Evolutionary conservation across 2,113 vertebrate species (phyloP), one percentile per base, ranked within the genome.

Genomic region (Lophius piscatorius): DNA sequence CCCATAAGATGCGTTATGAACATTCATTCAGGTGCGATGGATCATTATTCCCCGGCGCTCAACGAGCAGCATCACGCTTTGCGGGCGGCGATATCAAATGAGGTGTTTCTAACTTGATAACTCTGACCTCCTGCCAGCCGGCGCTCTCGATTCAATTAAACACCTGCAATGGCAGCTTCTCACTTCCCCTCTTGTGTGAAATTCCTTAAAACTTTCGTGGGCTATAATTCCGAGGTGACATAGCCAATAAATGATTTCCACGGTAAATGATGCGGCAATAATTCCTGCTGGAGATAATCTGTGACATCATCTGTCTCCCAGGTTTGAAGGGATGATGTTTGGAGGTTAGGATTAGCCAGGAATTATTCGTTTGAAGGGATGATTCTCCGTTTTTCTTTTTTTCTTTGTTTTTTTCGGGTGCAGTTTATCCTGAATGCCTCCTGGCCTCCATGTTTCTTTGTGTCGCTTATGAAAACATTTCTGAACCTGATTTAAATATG

Each of bases 291-390:
- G 6, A 17, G 23, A n/a, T 49, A 14, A 51, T 54, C n/a, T 28
- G 34, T 51, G 39, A 34, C 36, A 39, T 46, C 36, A 62, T 18
- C 3, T 34, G 18, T 24, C 33, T 24, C 31, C 21, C 11, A 42
- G 9, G 34, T n/a, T n/a, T n/a, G n/a, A n/a, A n/a, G n/a, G n/a
- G n/a, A n/a, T n/a, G n/a, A 39, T 5, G 1, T 33, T 50, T 31
- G 36, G 1, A 57, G 51, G 35, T 20, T 21, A 29, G 21, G 31
- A 63, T 51, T 5, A 6, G 11, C 2, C 13, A 22, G 47, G 28
- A 62, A 62, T 64, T 46, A 54, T 41, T 58, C 1, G 71, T 68
- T 31, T 10, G 21, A 52, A 5, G 17, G 22, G 39, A 36, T 59
- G 8, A 45, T 29, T 49, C 3, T n/a, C 55, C 46, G 22, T 36